These are phyloP conservation scores for Laupala kohalensis DNA, from an alignment of 1,140 invertebrate species.

Conservation along the genomic window DNA sequence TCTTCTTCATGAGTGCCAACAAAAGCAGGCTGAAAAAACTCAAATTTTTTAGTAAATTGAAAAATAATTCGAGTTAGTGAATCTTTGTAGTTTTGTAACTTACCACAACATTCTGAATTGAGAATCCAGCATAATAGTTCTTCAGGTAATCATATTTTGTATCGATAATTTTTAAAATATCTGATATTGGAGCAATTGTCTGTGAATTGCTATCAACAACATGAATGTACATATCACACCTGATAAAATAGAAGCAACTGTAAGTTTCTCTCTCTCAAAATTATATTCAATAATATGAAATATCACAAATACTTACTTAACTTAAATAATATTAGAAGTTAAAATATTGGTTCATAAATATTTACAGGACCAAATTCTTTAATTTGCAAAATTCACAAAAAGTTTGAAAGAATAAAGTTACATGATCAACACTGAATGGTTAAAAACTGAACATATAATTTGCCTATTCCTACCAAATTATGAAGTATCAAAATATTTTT, in stretches of 20 bases:
- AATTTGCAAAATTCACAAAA: neutral
- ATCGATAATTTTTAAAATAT: constrained; percentile 72
- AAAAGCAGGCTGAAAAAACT: constrained; percentile 31
- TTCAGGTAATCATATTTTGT: constrained; percentile 72
- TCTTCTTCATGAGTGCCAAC: constrained; percentile 42
- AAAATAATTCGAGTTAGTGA: neutral
- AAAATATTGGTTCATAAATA: too few species aligned
- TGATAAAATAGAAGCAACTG: constrained; percentile 31
- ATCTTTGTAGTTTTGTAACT: constrained; percentile 17
- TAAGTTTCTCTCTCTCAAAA: too few species aligned
- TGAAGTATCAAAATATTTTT: too few species aligned
- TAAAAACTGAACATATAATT: neutral
- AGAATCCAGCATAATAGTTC: constrained; percentile 59
- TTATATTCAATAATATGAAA: too few species aligned
- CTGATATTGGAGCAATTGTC: constrained; percentile 61
- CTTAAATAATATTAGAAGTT: too few species aligned
- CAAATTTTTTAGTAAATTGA: neutral
- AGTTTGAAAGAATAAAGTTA: neutral
- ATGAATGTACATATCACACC: constrained; percentile 80
- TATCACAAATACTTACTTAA: too few species aligned
- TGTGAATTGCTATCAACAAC: constrained; percentile 62
- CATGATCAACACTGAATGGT: neutral
- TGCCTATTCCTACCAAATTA: neutral
- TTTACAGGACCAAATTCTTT: too few species aligned
- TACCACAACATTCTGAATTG: constrained; percentile 69